Evolutionary conservation across 2,113 vertebrate genomes (phyloP).

Genomic region (Corythornis cristatus): DNA sequence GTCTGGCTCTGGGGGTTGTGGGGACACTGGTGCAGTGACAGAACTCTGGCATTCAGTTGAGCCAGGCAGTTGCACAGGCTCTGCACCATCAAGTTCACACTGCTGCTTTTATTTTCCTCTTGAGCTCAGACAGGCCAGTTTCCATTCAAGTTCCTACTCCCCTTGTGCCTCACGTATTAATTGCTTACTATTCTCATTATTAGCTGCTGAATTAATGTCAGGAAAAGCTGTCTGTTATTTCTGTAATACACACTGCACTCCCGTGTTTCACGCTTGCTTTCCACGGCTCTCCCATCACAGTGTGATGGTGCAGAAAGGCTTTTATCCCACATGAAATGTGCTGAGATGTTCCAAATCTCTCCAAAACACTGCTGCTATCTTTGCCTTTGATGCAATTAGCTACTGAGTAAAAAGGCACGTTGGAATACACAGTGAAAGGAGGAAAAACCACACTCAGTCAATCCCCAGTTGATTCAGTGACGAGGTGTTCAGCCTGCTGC

Average conservation of each 20-base stretch:
- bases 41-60: background rate
- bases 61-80: background rate
- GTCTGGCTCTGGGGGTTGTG: background rate
- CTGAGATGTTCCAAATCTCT: conserved; percentile 34
- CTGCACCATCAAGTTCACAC: background rate
- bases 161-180: background rate
- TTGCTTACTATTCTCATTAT: background rate
- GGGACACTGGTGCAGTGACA: background rate
- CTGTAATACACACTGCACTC: background rate
- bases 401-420: conserved; percentile 21
- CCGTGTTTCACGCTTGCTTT: background rate
- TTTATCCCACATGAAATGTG: conserved; percentile 29
- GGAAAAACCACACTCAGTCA: conserved; percentile 42
- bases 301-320: conserved; percentile 14
- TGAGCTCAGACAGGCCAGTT: background rate
- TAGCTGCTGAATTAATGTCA: background rate
- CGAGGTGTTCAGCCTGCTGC: conserved; percentile 30
- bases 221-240: background rate
- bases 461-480: conserved; percentile 48
- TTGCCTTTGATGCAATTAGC: conserved; percentile 63
- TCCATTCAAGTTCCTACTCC: background rate
- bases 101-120: background rate
- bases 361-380: conserved; percentile 51
- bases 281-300: background rate
- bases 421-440: conserved; percentile 42